phyloP scores from a whole-genome alignment of 2,113 vertebrate genomes.

The Lagenorhynchus albirostris region DNA sequence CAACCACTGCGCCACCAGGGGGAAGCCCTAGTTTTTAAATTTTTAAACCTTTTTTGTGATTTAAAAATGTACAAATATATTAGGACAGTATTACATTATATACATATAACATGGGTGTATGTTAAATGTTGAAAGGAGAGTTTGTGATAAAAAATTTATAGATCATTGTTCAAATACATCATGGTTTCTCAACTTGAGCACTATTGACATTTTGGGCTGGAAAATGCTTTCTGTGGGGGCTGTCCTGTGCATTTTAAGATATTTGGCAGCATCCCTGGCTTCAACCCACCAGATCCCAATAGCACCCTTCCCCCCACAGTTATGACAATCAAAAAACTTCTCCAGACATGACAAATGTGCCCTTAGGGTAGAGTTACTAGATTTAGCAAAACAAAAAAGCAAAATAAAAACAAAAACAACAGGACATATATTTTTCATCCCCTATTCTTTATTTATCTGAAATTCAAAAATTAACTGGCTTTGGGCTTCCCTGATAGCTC shows the following conservation, averaged over 20 bases:
- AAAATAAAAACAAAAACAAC: background rate
- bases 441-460: background rate
- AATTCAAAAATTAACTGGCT: background rate
- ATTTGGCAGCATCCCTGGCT: background rate
- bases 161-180: background rate
- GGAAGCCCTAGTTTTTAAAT: background rate
- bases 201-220: background rate
- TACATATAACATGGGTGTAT: background rate
- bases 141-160: background rate
- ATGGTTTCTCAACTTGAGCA: background rate
- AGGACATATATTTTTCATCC: background rate
- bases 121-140: background rate
- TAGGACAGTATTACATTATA: background rate
- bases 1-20: too few species aligned
- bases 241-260: background rate
- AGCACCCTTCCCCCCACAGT: background rate
- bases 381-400: background rate
- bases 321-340: background rate
- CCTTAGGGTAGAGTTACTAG: background rate
- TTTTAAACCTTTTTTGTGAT: background rate
- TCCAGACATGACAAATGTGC: background rate
- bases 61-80: background rate
- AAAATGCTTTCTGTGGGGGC: background rate
- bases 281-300: background rate
- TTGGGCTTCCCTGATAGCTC: too few species aligned